These are phyloP conservation scores for Scomber colias DNA, from an alignment of 2,113 vertebrate species.

Conservation along the genomic window DNA sequence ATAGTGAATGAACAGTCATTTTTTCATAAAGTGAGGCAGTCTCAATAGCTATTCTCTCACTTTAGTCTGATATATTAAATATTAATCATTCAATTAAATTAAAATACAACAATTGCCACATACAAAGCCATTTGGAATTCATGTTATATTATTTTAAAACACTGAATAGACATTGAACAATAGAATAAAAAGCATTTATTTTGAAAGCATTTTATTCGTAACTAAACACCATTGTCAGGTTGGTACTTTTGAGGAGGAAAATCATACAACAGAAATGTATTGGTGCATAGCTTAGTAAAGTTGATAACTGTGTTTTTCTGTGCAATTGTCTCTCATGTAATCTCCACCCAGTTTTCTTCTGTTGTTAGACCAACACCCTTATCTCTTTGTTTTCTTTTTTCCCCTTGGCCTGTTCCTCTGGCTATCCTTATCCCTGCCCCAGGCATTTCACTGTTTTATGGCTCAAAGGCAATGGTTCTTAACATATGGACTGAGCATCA, in stretches of 20 bases:
- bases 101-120: no score
- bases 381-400: constrained; percentile 34
- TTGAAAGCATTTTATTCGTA: no score
- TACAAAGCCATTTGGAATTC: neutral
- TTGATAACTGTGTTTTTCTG: neutral
- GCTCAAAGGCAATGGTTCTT: constrained; percentile 46
- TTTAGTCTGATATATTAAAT: no score
- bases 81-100: no score
- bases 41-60: no score
- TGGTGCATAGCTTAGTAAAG: no score
- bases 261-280: neutral
- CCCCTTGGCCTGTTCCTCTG: constrained; percentile 47
- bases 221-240: no score
- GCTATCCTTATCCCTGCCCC: constrained; percentile 58
- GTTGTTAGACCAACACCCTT: neutral
- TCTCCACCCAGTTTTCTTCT: constrained; percentile 7
- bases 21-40: no score
- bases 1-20: no score
- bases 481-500: constrained; percentile 42
- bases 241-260: neutral
- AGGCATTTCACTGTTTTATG: constrained; percentile 53
- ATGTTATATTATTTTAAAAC: neutral
- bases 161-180: neutral
- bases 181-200: no score
- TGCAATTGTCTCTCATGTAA: neutral